Conservation (phyloP, 2,113 vertebrate genomes). For the Prionailurus bengalensis region DNA sequence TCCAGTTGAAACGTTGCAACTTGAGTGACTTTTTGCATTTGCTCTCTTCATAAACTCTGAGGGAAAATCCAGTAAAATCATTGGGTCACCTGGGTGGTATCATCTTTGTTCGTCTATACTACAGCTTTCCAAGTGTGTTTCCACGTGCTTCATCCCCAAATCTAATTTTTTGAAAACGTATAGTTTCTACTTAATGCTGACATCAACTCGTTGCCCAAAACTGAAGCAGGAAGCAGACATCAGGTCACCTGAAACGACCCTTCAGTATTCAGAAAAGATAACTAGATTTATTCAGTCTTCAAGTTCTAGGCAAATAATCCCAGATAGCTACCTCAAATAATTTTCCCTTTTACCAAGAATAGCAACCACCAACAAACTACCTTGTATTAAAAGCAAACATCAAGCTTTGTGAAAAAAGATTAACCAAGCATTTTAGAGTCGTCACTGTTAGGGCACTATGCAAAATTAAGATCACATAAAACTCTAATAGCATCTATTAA, state of each 20-base stretch:
- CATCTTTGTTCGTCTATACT: neutral
- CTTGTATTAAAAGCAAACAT: conserved; percentile 20
- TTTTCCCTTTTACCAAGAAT: neutral
- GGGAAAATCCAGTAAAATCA: neutral
- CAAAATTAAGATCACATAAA: conserved; percentile 65
- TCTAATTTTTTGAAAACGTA: neutral
- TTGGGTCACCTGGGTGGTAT: neutral
- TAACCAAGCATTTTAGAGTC: conserved; percentile 62
- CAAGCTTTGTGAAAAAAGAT: neutral
- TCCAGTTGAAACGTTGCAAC: neutral
- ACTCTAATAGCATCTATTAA: conserved; percentile 35
- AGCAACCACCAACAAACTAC: neutral
- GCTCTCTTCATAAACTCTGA: neutral
- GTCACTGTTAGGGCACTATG: conserved; percentile 4
- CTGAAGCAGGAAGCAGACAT: neutral
- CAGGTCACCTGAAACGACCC: neutral
- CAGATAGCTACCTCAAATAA: neutral
- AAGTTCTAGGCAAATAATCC: neutral
- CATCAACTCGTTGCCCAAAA: neutral
- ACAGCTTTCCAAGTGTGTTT: neutral
- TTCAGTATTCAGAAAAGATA: neutral
- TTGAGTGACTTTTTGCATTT: neutral
- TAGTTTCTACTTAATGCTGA: neutral
- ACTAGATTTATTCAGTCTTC: neutral
- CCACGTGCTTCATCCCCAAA: neutral